phyloP scores from a whole-genome alignment of 23 tunicate genomes.

The Trididemnum nubilum region DNA sequence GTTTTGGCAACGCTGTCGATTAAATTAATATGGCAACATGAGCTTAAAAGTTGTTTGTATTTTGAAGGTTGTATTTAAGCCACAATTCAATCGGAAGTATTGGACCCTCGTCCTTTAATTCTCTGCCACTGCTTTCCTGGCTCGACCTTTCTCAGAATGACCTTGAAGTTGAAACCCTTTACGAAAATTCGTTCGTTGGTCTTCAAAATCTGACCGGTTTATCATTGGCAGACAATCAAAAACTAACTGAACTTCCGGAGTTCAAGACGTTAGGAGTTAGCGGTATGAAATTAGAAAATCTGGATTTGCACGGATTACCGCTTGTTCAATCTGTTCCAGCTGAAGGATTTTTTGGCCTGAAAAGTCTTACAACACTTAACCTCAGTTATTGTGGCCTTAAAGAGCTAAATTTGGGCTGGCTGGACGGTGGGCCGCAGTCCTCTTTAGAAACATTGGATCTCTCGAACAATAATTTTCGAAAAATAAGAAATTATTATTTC shows the following conservation, averaged over 20 bases:
- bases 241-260: constrained; percentile 25
- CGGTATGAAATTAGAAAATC: constrained; percentile 1
- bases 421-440: constrained; percentile 62
- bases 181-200: constrained; percentile 8
- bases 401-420: constrained; percentile 58
- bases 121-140: constrained; percentile 25
- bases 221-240: constrained; percentile 38
- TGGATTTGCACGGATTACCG: constrained; percentile 39
- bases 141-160: constrained; percentile 58
- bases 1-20: too few relatives aligned
- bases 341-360: constrained; percentile 20
- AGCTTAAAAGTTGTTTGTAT: too few relatives aligned
- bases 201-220: neutral
- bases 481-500: constrained; percentile 25
- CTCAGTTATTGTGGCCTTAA: constrained; percentile 55
- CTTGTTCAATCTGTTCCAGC: neutral
- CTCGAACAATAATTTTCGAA: constrained; percentile 38
- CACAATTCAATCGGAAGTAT: constrained; percentile 42
- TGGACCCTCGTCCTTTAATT: constrained; percentile 21
- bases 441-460: constrained; percentile 54
- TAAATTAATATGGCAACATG: too few relatives aligned
- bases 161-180: constrained; percentile 6
- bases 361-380: constrained; percentile 32
- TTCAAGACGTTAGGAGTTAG: constrained; percentile 24
- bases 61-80: constrained; percentile 60